These are phyloP conservation scores for Acronicta aceris DNA, from an alignment of 2,888 invertebrate species.

Conservation along the genomic window DNA sequence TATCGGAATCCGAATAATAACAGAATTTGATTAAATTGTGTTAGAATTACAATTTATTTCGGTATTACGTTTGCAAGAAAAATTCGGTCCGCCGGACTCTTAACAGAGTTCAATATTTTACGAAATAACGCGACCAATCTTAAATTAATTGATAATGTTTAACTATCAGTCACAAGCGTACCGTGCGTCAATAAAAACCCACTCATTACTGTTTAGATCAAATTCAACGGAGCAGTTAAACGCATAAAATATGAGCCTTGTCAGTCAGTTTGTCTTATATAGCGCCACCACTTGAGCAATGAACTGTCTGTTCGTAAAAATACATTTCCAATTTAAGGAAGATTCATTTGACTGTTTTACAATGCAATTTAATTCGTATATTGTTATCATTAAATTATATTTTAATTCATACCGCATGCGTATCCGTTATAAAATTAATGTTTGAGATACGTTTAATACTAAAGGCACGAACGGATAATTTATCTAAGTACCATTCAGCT, in stretches of 20 bases:
- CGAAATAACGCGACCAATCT: conserved; percentile 46
- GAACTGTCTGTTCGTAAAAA: conserved; percentile 44
- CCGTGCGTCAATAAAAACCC: conserved; percentile 74
- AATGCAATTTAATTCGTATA: conserved; percentile 25
- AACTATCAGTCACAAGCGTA: conserved; percentile 63
- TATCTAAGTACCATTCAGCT: background rate
- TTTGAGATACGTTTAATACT: background rate
- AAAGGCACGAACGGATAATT: background rate
- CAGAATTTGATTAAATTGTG: too few relatives aligned
- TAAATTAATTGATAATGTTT: conserved; percentile 68
- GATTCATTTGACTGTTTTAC: conserved; percentile 35
- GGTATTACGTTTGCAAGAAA: too few relatives aligned
- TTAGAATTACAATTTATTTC: too few relatives aligned
- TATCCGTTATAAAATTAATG: conserved; percentile 27
- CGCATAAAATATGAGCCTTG: conserved; percentile 74
- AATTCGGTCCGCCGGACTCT: too few relatives aligned
- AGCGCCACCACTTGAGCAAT: conserved; percentile 40
- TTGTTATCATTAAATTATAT: conserved; percentile 29
- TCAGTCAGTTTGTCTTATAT: conserved; percentile 69
- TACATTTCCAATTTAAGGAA: conserved; percentile 46
- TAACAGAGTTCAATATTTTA: conserved; percentile 33
- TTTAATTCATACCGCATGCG: conserved; percentile 30
- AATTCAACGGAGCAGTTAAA: conserved; percentile 71
- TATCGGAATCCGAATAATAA: too few relatives aligned
- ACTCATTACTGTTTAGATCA: conserved; percentile 68